Evolutionary conservation across 2,113 vertebrate genomes (phyloP), one percentile per base, ranked within the genome.

Genomic region (Clarias magur): DNA sequence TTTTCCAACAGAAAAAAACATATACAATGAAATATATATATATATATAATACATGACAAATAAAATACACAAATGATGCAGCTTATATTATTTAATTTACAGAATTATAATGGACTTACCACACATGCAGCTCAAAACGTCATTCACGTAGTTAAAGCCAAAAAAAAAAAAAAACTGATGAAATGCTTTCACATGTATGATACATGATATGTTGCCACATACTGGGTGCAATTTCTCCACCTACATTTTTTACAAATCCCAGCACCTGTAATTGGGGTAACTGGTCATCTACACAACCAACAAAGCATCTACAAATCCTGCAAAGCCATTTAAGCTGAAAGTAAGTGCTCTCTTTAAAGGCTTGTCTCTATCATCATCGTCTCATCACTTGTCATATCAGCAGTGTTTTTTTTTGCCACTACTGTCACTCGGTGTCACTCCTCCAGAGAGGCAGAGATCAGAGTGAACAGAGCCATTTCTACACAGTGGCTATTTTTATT

Each of bases 401-500:
- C 54, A 68, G 59, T 19, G 30, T 70, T 59, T 48, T 76, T 72
- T 59, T 19, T 42, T 70, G 86, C 59, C 82, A 85, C 85, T 60
- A 56, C 88, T 88, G 91, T 93, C 93, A 90, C 90, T 93, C 92
- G 91, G 81, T 91, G 93, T 92, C 92, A 90, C 54, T 63, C 80
- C 80, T 82, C 84, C 48, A 76, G 87, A 88, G 70, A 88, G 34
- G 7, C 89, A 89, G 16, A 76, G 85, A 91, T 86, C 76, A 90
- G 89, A 82, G 86, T 87, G 67, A 91, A 93, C 83, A 85, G 89
- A 91, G 63, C n/a, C 89, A 38, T 91, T 93, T 92, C 53, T 38
- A 92, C 88, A 88, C 68, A 62, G 89, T 56, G 86, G 90, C 86
- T 94, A 90, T 95, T 94, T 94, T 90, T 94, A 93, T 93, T 83